Evolutionary conservation across 2,797 vertebrate species (phyloP).

Genomic region (Allobates femoralis): DNA sequence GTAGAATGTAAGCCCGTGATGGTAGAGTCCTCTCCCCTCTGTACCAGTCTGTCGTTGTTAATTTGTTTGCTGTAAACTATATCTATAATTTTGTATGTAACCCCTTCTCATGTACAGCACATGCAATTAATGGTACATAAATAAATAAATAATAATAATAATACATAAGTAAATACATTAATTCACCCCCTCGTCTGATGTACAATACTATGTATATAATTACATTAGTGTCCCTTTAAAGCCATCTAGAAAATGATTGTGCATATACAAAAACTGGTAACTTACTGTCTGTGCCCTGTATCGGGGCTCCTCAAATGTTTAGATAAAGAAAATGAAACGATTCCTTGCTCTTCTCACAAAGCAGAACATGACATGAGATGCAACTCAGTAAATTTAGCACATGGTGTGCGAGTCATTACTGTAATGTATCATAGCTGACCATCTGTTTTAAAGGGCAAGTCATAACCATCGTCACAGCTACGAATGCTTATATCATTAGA

Average conservation of each 20-base stretch:
- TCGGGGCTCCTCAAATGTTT: not conserved
- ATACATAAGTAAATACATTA: not conserved
- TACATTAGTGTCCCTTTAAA: not conserved
- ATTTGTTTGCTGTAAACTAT: too few relatives aligned
- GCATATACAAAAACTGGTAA: not conserved
- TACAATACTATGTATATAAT: not conserved
- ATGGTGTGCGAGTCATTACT: slow-evolving; percentile 4
- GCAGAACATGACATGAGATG: not conserved
- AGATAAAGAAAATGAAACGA: not conserved
- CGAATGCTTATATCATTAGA: not conserved
- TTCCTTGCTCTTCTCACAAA: not conserved
- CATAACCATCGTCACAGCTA: not conserved
- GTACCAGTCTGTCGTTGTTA: too few relatives aligned
- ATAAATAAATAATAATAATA: too few relatives aligned
- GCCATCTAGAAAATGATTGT: not conserved
- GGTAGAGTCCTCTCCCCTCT: too few relatives aligned
- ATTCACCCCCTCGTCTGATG: not conserved
- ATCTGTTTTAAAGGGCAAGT: slow-evolving; percentile 24
- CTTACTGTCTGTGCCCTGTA: not conserved
- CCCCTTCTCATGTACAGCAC: too few relatives aligned
- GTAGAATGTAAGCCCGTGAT: too few relatives aligned
- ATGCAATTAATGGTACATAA: too few relatives aligned
- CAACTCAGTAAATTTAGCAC: not conserved
- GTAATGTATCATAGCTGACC: not conserved
- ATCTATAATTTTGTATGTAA: too few relatives aligned